phyloP scores from a whole-genome alignment of 2,113 vertebrate genomes.

The Ailuropoda melanoleuca region DNA sequence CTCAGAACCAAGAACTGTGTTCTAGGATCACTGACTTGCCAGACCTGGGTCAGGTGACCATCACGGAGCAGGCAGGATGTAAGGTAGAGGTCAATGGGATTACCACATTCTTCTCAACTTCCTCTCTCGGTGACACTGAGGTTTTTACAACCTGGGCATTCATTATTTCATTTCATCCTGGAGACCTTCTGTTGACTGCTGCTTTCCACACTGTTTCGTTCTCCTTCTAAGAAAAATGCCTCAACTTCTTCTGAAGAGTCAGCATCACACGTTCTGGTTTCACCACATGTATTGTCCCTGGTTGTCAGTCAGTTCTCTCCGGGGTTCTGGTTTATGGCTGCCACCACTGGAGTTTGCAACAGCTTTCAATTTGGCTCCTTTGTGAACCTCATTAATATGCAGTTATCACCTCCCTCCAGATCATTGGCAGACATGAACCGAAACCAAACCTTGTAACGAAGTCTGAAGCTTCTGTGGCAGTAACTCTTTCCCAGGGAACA shows the following conservation, averaged over 20 bases:
- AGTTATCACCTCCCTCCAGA: slow-evolving; percentile 60
- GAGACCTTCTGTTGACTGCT: background rate
- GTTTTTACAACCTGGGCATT: background rate
- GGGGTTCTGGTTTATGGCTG: slow-evolving; percentile 38
- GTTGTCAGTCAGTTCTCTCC: background rate
- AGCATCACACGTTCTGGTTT: background rate
- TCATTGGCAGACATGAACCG: slow-evolving; percentile 58
- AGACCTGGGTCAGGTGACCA: background rate
- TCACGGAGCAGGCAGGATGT: accelerated
- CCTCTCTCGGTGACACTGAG: background rate
- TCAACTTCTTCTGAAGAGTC: background rate
- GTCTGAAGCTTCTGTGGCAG: background rate
- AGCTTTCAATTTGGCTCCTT: slow-evolving; percentile 53
- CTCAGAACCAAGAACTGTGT: background rate
- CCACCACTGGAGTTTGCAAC: slow-evolving; percentile 27
- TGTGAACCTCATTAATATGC: slow-evolving; percentile 61
- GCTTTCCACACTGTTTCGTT: background rate
- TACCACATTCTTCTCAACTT: background rate
- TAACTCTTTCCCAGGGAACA: background rate
- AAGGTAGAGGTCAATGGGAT: background rate
- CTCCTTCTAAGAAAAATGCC: background rate
- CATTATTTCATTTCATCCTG: background rate
- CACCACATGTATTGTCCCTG: background rate
- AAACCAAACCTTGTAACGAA: background rate
- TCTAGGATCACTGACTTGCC: background rate